Conservation (phyloP, 2,113 vertebrate genomes). For the Trichomycterus rosablanca region DNA sequence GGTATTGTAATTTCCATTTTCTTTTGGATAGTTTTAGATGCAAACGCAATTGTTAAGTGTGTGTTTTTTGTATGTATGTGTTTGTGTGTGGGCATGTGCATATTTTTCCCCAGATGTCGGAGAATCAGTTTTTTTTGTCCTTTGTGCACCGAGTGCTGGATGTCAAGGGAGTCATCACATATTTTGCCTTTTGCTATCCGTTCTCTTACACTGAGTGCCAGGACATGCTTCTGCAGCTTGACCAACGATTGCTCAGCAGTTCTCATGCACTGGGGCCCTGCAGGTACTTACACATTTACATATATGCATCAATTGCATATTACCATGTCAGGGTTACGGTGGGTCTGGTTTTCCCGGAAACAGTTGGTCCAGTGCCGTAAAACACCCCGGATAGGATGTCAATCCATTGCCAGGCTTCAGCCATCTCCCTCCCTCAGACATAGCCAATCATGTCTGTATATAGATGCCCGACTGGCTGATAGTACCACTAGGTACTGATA, state of each 20-base stretch:
- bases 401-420: no score
- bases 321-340: no score
- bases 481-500: no score
- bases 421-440: no score
- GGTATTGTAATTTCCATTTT: no score
- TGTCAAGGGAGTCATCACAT: conserved; percentile 81
- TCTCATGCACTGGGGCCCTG: conserved; percentile 64
- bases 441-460: no score
- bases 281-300: conserved; percentile 68
- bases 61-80: neutral
- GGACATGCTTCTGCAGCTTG: conserved; percentile 84
- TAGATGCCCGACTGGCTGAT: no score
- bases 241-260: conserved; percentile 73
- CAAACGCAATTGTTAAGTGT: neutral
- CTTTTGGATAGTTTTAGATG: neutral
- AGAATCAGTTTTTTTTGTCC: conserved; percentile 89
- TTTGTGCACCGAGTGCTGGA: conserved; percentile 89
- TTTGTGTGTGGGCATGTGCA: neutral
- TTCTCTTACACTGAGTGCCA: conserved; percentile 93
- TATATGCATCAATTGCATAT: neutral
- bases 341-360: no score
- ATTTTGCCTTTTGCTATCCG: conserved; percentile 95
- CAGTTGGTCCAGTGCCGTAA: no score
- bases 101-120: conserved; percentile 72
- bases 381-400: no score